Evolutionary conservation across 2,888 invertebrate genomes (phyloP), one percentile per base, ranked within the genome.

Genomic region (Nomada flava): DNA sequence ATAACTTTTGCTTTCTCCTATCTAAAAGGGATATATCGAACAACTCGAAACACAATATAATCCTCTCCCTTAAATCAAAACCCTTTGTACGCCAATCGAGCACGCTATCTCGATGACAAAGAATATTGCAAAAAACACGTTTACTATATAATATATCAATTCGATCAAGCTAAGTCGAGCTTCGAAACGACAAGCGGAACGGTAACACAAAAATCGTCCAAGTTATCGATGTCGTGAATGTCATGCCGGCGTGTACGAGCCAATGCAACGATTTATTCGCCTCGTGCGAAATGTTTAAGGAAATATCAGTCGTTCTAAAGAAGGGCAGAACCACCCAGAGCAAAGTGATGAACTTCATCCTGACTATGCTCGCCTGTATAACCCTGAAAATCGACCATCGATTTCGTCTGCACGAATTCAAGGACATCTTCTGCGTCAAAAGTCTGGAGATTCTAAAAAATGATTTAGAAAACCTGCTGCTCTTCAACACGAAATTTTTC

Each of bases 311-410:
- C 44, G 4, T 65, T n/a, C 53, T 72, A 42, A 74, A 55, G 18
- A 59, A 55, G 2, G 71, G 70, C 18, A 63, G n/a, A 68, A 67
- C 50, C 11, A 57, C 69, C 29, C 65, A 79, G 20, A 55, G 69
- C n/a, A 73, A 60, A 29, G 85, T 65, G 10, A 82, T 85, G 71
- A 65, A 86, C 29, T 57, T 88, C 5, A 78, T 85, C 23, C 55
- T 85, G n/a, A 83, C 76, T n/a, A 77, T 88, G 65, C 73, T 86
- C 42, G 70, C 78, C 23, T 87, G 82, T 60, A 81, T 85, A 44
- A 23, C 78, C 1, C 44, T 84, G 7, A 78, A 84, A 52, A 65
- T 79, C 55, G 84, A 87, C 62, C 79, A 85, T 44, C 75, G 64
- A 63, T 52, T 65, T n/a, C 71, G 10, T 15, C 13, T 64, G 2